Evolutionary conservation across 2,888 invertebrate species (phyloP).

Genomic region (Caenorhabditis becei): DNA sequence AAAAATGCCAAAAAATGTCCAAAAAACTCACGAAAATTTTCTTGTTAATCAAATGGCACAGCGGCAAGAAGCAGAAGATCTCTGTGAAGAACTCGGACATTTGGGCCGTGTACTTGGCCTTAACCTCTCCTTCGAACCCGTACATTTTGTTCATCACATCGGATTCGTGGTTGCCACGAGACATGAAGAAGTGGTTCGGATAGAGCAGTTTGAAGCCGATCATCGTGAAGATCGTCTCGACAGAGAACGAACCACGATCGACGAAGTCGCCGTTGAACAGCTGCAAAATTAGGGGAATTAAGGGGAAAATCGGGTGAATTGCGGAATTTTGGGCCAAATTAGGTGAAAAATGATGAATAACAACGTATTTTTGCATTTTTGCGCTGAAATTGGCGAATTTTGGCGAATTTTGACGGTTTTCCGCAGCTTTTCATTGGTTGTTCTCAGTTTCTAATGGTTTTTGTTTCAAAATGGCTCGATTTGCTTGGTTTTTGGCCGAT

Average conservation of each 20-base stretch:
- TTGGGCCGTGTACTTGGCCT: conserved; percentile 92
- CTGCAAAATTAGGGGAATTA: conserved; percentile 82
- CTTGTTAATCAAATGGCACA: conserved; percentile 94
- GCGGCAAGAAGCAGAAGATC: conserved; percentile 97
- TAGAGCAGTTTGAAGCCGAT: conserved; percentile 97
- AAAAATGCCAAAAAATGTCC: conserved; percentile 12
- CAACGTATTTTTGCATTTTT: conserved; percentile 3
- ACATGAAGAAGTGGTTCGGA: conserved; percentile 97
- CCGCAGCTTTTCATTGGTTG: too few relatives aligned
- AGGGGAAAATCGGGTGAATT: background rate
- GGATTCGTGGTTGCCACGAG: conserved; percentile 99
- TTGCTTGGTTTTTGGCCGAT: too few relatives aligned
- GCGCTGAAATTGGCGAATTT: background rate
- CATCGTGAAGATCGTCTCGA: conserved; percentile 97
- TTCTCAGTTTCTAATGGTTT: too few relatives aligned
- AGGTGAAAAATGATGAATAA: background rate
- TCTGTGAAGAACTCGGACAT: conserved; percentile 99
- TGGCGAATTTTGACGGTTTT: too few relatives aligned
- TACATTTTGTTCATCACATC: conserved; percentile 98
- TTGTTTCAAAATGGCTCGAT: too few relatives aligned
- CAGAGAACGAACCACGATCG: conserved; percentile 98
- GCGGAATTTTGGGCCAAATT: conserved; percentile 8
- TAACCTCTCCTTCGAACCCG: conserved; percentile 98
- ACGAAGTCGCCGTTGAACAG: conserved; percentile 99
- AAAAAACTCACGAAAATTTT: conserved; percentile 86